These are phyloP conservation scores for Linepithema humile DNA, from an alignment of 1,140 invertebrate genomes.

Conservation along the genomic window DNA sequence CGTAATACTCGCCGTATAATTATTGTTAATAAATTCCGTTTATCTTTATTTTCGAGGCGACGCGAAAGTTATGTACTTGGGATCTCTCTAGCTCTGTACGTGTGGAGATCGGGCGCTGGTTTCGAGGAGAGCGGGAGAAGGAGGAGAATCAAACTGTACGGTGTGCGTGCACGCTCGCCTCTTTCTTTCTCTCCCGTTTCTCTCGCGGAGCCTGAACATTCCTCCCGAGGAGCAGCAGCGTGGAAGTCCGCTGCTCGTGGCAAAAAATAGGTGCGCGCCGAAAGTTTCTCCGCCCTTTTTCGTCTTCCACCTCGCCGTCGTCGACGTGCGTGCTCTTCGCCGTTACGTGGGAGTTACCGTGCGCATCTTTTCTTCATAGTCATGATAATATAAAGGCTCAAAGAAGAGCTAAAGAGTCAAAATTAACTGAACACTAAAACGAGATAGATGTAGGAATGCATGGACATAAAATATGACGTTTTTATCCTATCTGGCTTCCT, in stretches of 20 bases:
- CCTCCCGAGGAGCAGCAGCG: background rate
- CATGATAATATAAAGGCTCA: too few species aligned
- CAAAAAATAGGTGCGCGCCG: slow-evolving; percentile 31
- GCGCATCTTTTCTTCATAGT: slow-evolving; percentile 4
- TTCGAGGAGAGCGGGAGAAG: background rate
- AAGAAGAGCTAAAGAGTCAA: too few species aligned
- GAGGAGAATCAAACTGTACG: slow-evolving; percentile 39
- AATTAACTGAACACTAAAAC: too few species aligned
- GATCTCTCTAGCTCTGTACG: slow-evolving; percentile 36
- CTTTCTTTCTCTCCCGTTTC: slow-evolving; percentile 1
- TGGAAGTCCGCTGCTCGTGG: slow-evolving; percentile 22
- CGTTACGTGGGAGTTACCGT: slow-evolving; percentile 15
- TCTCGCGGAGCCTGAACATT: slow-evolving; percentile 27
- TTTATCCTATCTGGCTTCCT: too few species aligned
- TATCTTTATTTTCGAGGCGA: slow-evolving; percentile 40
- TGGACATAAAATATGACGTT: too few species aligned
- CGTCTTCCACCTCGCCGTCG: background rate
- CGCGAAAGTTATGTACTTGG: slow-evolving; percentile 39
- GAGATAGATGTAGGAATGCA: too few species aligned
- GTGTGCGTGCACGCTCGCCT: slow-evolving; percentile 19
- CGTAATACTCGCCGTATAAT: too few species aligned
- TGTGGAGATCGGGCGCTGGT: slow-evolving; percentile 43
- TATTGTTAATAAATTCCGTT: too few species aligned
- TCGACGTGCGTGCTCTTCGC: background rate
- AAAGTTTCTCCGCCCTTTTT: slow-evolving; percentile 16